These are phyloP conservation scores for Noctua janthe DNA, from an alignment of 2,888 invertebrate genomes.

Conservation along the genomic window DNA sequence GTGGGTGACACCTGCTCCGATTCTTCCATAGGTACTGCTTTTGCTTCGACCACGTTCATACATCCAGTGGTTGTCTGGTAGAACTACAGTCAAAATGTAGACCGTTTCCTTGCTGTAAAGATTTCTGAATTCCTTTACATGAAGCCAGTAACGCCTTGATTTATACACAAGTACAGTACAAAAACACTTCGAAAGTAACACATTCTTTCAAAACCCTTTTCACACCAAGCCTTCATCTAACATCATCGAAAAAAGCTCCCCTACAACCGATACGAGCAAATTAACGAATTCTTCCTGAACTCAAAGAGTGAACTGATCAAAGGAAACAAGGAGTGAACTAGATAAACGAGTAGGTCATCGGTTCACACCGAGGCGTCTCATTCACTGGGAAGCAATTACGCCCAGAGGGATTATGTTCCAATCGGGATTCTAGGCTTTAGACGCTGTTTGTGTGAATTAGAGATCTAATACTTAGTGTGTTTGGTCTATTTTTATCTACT, in stretches of 20 bases:
- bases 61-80: not conserved
- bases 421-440: slow-evolving; percentile 34
- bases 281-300: slow-evolving; percentile 27
- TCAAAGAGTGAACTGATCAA: slow-evolving; percentile 42
- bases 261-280: slow-evolving; percentile 18
- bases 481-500: not conserved
- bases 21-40: no score
- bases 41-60: not conserved
- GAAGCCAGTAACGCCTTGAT: not conserved
- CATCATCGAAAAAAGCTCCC: slow-evolving; percentile 6
- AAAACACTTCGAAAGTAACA: not conserved
- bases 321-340: slow-evolving; percentile 39
- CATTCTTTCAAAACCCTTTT: not conserved
- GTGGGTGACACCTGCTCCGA: not conserved
- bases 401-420: slow-evolving; percentile 43
- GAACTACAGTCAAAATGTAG: not conserved
- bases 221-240: not conserved
- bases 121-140: not conserved
- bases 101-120: not conserved
- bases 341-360: slow-evolving; percentile 49
- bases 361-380: slow-evolving; percentile 41
- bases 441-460: slow-evolving; percentile 9
- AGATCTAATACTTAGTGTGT: slow-evolving; percentile 16
- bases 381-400: slow-evolving; percentile 57
- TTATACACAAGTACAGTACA: not conserved